phyloP scores from a whole-genome alignment of 2,113 vertebrate genomes.

The Pangasianodon gigas region DNA sequence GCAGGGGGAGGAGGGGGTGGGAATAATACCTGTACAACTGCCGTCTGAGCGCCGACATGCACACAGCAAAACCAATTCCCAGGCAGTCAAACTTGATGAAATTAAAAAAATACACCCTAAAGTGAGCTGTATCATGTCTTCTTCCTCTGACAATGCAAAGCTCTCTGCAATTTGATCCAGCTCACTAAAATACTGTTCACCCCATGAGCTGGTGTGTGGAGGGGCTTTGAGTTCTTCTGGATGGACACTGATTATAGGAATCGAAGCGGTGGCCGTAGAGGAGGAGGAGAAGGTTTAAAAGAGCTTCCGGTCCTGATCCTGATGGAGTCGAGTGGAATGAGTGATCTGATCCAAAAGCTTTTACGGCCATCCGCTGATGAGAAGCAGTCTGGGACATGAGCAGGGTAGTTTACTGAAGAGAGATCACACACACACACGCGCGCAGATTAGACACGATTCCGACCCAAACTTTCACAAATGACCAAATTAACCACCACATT shows the following conservation, averaged over 20 bases:
- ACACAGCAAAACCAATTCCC: conserved; percentile 48
- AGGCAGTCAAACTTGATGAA: conserved; percentile 38
- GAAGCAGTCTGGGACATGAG: conserved; percentile 19
- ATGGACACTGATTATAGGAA: conserved; percentile 23
- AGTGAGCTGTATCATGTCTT: conserved; percentile 29
- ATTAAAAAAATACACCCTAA: conserved; percentile 30
- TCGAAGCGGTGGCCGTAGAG: conserved; percentile 25
- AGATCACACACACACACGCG: not conserved
- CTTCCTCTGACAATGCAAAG: conserved; percentile 18
- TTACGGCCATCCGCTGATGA: conserved; percentile 27
- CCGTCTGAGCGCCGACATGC: conserved; percentile 43
- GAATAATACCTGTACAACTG: conserved; percentile 52
- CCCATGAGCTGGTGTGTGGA: conserved; percentile 11
- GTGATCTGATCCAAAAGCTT: conserved; percentile 45
- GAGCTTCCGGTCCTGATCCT: conserved; percentile 45
- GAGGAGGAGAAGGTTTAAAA: conserved; percentile 32
- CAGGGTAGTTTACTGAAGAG: conserved; percentile 46
- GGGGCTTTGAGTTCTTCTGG: conserved; percentile 23
- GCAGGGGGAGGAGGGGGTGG: conserved; percentile 9
- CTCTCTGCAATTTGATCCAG: conserved; percentile 22
- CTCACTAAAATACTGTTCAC: conserved; percentile 49
- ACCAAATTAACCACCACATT: not conserved
- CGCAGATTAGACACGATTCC: not conserved
- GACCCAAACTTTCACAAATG: too few relatives aligned
- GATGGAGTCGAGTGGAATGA: conserved; percentile 51